Conservation (phyloP, 2,888 invertebrate genomes). For the Cylloceria caligata region DNA sequence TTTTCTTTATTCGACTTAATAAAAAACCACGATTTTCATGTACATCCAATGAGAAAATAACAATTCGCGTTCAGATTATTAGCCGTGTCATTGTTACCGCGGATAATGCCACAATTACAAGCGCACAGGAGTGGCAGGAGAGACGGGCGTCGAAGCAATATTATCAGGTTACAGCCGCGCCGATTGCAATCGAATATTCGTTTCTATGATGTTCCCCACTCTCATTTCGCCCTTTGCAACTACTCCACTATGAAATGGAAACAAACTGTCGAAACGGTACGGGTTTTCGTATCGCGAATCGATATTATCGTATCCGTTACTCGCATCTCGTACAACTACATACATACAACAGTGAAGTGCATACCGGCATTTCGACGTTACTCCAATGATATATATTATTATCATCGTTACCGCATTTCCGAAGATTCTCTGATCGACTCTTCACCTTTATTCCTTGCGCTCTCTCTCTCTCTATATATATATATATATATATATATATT, state of each 20-base stretch:
- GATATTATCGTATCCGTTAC: slow-evolving; percentile 56
- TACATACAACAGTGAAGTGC: slow-evolving; percentile 8
- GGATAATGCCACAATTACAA: slow-evolving; percentile 47
- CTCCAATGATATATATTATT: slow-evolving; percentile 15
- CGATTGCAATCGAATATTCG: slow-evolving; percentile 59
- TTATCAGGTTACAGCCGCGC: slow-evolving; percentile 53
- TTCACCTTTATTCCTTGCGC: slow-evolving; percentile 10
- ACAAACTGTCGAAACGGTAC: slow-evolving; percentile 52
- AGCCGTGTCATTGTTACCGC: slow-evolving; percentile 23
- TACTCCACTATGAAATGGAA: slow-evolving; percentile 34
- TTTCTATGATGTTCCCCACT: slow-evolving; percentile 33
- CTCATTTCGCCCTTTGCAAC: background rate
- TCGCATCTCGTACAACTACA: slow-evolving; percentile 21
- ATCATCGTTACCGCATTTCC: slow-evolving; percentile 14
- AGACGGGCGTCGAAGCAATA: slow-evolving; percentile 32
- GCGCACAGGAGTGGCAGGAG: slow-evolving; percentile 10
- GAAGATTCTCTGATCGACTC: background rate
- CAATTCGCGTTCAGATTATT: background rate
- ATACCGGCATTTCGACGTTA: slow-evolving; percentile 2
- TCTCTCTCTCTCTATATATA: slow-evolving; percentile 13
- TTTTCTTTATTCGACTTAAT: too few relatives aligned
- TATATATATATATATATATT: too few relatives aligned
- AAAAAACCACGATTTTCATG: too few relatives aligned
- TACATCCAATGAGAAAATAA: background rate
- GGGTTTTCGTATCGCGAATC: slow-evolving; percentile 61